phyloP scores from a whole-genome alignment of 2,797 vertebrate species.

The Eupleurogrammus muticus region DNA sequence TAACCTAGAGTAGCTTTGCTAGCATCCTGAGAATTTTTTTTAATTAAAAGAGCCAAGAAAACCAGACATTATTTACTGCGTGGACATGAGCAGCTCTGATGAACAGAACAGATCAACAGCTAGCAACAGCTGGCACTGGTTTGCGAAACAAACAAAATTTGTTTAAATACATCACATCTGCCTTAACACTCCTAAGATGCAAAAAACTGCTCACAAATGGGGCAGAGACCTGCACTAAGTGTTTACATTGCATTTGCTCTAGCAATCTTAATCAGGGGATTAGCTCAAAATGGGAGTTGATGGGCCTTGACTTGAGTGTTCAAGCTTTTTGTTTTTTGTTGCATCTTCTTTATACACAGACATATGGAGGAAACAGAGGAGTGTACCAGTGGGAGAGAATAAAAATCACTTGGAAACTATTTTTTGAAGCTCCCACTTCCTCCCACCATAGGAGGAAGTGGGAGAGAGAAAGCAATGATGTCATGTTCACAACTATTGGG shows the following conservation, averaged over 20 bases:
- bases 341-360: neutral
- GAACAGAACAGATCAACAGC: neutral
- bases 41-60: neutral
- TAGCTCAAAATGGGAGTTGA: constrained; percentile 7
- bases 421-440: neutral
- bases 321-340: neutral
- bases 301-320: constrained; percentile 3
- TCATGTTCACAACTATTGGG: too few species aligned
- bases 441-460: too few species aligned
- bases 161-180: neutral
- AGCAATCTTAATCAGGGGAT: constrained; percentile 9
- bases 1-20: neutral
- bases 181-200: neutral
- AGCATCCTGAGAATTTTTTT: neutral
- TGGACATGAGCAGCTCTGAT: neutral
- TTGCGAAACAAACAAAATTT: neutral
- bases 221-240: constrained; percentile 1
- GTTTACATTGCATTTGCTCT: constrained; percentile 15
- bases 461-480: too few species aligned
- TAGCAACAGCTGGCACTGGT: neutral
- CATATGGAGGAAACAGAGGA: neutral
- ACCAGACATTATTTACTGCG: neutral
- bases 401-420: neutral
- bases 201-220: constrained; percentile 8
- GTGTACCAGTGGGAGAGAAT: neutral